Evolutionary conservation across 2,888 invertebrate species (phyloP), one percentile per base, ranked within the genome.

Genomic region (Cerastis rubricosa): DNA sequence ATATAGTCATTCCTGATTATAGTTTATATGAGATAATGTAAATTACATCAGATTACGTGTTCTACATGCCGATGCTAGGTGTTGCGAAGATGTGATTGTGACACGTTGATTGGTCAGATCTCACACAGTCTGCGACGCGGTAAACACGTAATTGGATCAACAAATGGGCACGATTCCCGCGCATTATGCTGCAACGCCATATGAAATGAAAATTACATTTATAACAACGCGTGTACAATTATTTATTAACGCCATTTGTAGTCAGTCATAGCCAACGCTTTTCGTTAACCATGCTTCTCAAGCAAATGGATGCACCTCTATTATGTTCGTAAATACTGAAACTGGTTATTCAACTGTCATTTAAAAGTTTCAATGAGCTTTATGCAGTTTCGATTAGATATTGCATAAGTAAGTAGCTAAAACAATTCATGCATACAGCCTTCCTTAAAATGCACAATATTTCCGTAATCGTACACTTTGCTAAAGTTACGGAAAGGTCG

Each of bases 41-140:
- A 90, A 91, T 92, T 90, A 90, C 88, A 88, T 89, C 88, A 90
- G 85, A 89, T 84, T 90, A 93, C 92, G 91, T 92, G 93, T 85
- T 83, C 80, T 81, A 85, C 86, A 89, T 90, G 83, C 74, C 76
- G 86, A 89, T 84, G 83, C 22, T 25, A 69, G 69, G 73, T 85
- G 81, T 89, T 89, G 81, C 87, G 75, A 84, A 81, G 81, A 87
- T 76, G 87, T 81, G 79, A 78, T 85, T 89, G 88, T 90, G 91
- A 91, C 92, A 91, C 79, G 87, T 87, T 89, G 85, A 89, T 90
- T 90, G 87, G 81, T 76, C 73, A 80, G 68, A 86, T 79, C 71
- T 78, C 64, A 47, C 70, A 74, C 19, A 25, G 80, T 66, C 54
- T 78, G 79, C 84, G 88, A 88, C 90, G 88, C 76, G 84, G 82